Evolutionary conservation across 2,797 vertebrate genomes (phyloP).

Genomic region (Clarias platycephalus): DNA sequence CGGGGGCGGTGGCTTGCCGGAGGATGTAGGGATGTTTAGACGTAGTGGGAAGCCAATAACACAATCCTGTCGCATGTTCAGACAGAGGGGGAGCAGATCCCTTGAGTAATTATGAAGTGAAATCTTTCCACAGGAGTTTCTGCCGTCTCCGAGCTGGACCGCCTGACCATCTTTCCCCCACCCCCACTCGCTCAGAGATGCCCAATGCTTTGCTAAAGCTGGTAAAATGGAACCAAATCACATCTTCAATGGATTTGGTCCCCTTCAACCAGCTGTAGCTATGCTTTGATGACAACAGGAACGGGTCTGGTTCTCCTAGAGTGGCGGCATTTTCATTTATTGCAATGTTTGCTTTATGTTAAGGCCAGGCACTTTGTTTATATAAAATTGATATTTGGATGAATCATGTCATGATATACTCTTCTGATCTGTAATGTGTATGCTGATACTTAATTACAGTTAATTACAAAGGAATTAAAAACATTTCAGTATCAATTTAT

Average conservation of each 20-base stretch:
- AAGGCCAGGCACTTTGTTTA: not conserved
- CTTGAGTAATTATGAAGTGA: not conserved
- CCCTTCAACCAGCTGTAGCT: conserved; percentile 99
- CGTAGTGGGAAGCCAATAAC: conserved; percentile 13
- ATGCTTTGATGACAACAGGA: conserved; percentile 96
- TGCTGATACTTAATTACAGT: not conserved
- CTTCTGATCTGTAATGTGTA: not conserved
- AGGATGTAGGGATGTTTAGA: not conserved
- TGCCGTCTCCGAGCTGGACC: not conserved
- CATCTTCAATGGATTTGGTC: conserved; percentile 99
- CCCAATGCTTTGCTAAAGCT: conserved; percentile 99
- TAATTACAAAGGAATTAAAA: not conserved
- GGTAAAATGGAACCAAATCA: conserved; percentile 99
- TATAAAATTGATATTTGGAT: not conserved
- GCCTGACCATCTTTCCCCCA: not conserved
- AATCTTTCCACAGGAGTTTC: not conserved
- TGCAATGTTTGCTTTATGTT: not conserved
- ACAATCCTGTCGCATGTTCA: not conserved
- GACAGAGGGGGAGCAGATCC: not conserved
- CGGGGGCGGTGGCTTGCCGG: not conserved
- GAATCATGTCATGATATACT: not conserved
- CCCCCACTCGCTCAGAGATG: conserved; percentile 36
- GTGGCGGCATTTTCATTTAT: not conserved
- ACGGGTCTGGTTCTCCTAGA: not conserved
- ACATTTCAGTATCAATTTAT: not conserved